These are phyloP conservation scores for Helogale parvula DNA, from an alignment of 2,113 vertebrate species.

Conservation along the genomic window DNA sequence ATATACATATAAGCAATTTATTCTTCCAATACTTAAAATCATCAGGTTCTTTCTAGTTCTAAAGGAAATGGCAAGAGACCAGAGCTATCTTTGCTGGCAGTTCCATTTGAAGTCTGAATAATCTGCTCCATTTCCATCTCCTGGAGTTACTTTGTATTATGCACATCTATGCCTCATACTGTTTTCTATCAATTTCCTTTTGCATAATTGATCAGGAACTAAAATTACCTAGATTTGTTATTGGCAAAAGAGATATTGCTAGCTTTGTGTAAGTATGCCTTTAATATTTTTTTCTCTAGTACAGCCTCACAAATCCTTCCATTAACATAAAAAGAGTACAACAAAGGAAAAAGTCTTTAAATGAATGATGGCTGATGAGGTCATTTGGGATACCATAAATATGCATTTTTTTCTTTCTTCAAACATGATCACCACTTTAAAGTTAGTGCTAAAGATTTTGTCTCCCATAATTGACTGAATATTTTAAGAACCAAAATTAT, in stretches of 20 bases:
- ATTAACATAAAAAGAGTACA: not conserved
- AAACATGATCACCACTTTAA: not conserved
- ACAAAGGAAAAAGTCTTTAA: not conserved
- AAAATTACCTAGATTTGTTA: conserved; percentile 28
- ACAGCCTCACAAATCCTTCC: not conserved
- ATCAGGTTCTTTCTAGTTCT: not conserved
- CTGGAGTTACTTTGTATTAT: not conserved
- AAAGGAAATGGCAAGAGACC: not conserved
- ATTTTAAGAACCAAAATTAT: not conserved
- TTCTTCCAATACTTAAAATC: not conserved
- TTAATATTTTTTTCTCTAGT: not conserved
- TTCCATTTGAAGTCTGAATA: not conserved
- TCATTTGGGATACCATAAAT: not conserved
- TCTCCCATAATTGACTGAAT: not conserved
- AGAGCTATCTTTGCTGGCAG: not conserved
- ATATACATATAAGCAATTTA: not conserved
- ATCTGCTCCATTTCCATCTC: not conserved
- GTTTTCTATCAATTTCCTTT: conserved; percentile 21
- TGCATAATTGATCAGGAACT: conserved; percentile 22
- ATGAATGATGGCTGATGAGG: not conserved
- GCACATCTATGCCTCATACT: not conserved
- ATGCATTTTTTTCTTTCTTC: not conserved
- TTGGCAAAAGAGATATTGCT: not conserved
- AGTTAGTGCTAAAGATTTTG: not conserved
- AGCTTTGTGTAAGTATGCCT: not conserved